Base-by-base conservation (phyloP, 2,797 vertebrate species). In the Otolemur crassicaudatus region DNA sequence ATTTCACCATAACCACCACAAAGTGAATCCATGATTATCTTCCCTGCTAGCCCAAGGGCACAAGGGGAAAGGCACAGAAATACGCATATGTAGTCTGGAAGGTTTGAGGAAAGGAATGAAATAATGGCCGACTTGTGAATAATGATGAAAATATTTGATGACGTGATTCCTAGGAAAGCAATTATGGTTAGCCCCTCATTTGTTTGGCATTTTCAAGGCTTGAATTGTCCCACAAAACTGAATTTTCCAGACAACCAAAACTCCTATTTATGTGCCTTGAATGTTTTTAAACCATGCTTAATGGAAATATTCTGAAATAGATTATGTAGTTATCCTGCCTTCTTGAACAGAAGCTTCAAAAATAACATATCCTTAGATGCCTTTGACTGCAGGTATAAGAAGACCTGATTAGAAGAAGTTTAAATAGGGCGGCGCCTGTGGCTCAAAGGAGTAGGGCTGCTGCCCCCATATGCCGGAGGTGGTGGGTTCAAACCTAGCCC, bases 151-250 rank as follows among this genome's bases (percentile, higher is more conserved):
- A 85, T 97, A 97, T 97, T 95, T 95, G 96, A 96, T 96, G 96
- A 98, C 96, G 96, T 87, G 95, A 96, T 90, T 97, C 85, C 87
- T 69, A 23, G 91, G 73, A 94, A 97, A 96, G 96, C 96, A 95
- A 94, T 97, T 97, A 97, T 97, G 97, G 97, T 97, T 97, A 97
- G 95, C 97, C 97, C 97, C 97, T 97, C 96, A 93, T 97, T 98
- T 97, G 96, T 98, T 94, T 96, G 97, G 94, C 87, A 96, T 97
- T 96, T 97, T 80, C 93, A 95, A 87, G 82, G 94, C 75, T 81
- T 94, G 86, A 87, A 97, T 96, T 93, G 61, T 89, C 94, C 95
- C 93, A 93, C 95, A 96, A 84, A 97, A 95, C 96, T 97, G 86
- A 94, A 88, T 96, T 97, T 97, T 98, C 97, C 97, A 96, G 95